Evolutionary conservation across 2,113 vertebrate species (phyloP).

Genomic region (Leptobrachium leishanense): DNA sequence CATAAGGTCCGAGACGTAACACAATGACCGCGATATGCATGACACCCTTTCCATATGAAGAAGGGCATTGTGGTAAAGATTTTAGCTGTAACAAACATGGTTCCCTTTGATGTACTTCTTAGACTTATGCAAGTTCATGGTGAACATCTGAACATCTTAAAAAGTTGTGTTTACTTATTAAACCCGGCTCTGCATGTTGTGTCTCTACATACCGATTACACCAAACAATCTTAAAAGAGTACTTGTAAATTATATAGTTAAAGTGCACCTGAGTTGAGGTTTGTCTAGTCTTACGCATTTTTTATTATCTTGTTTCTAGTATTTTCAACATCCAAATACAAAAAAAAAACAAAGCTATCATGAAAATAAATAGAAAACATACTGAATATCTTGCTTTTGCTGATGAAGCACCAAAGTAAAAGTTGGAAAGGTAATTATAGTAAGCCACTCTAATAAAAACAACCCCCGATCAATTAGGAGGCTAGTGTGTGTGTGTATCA

Average conservation of each 20-base stretch:
- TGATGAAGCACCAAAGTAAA: not conserved
- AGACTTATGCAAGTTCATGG: not conserved
- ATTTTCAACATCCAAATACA: not conserved
- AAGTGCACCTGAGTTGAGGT: constrained; percentile 48
- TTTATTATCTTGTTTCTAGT: not conserved
- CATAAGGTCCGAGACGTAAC: too few species aligned
- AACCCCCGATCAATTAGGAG: too few species aligned
- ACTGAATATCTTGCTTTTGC: not conserved
- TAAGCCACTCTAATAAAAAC: too few species aligned
- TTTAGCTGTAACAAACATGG: not conserved
- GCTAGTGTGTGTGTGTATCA: too few species aligned
- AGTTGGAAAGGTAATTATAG: not conserved
- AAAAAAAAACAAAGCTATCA: not conserved
- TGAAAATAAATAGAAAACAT: not conserved
- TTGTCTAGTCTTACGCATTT: constrained; percentile 33
- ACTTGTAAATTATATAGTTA: constrained; percentile 19
- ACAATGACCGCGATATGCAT: too few species aligned
- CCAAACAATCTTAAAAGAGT: not conserved
- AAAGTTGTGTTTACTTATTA: not conserved
- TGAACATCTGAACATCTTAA: not conserved
- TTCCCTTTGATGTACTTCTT: not conserved
- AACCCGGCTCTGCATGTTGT: not conserved
- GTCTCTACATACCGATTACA: not conserved
- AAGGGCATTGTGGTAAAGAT: not conserved
- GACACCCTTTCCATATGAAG: not conserved